Evolutionary conservation across 23 tunicate genomes (phyloP).

Genomic region (Clavelina lepadiformis): DNA sequence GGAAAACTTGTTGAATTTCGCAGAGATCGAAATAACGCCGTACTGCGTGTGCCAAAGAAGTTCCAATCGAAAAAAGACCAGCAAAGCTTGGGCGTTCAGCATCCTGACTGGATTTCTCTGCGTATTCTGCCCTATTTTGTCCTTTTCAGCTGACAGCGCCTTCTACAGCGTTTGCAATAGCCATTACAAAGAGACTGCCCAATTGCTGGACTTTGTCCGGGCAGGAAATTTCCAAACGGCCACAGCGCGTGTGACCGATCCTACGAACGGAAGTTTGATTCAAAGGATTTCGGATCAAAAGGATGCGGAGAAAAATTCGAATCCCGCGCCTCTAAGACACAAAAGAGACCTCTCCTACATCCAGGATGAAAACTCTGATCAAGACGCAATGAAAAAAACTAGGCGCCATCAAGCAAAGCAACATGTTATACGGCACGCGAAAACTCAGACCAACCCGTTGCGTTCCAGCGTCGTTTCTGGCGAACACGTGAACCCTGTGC

Average conservation of each 20-base stretch:
- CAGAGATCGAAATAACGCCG: constrained; percentile 31
- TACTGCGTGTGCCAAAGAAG: constrained; percentile 51
- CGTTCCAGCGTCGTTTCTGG: no score
- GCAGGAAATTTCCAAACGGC: background rate
- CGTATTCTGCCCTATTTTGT: constrained; percentile 57
- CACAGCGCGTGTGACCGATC: background rate
- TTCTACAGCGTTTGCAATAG: constrained; percentile 71
- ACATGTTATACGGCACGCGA: no score
- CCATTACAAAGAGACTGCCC: constrained; percentile 75
- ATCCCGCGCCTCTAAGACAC: background rate
- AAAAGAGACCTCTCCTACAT: background rate
- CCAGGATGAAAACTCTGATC: background rate
- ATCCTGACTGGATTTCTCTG: constrained; percentile 33
- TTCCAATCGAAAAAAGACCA: constrained; percentile 18
- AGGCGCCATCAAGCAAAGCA: no score
- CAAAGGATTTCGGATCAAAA: no score
- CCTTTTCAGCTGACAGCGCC: constrained; percentile 68
- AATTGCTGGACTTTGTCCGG: constrained; percentile 34
- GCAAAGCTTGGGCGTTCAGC: constrained; percentile 68
- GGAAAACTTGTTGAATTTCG: no score
- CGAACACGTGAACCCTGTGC: no score
- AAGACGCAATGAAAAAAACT: no score
- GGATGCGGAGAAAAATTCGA: background rate
- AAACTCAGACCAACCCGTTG: no score
- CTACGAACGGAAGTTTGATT: no score